Evolutionary conservation across 2,113 vertebrate genomes (phyloP).

Genomic region (Natator depressus): DNA sequence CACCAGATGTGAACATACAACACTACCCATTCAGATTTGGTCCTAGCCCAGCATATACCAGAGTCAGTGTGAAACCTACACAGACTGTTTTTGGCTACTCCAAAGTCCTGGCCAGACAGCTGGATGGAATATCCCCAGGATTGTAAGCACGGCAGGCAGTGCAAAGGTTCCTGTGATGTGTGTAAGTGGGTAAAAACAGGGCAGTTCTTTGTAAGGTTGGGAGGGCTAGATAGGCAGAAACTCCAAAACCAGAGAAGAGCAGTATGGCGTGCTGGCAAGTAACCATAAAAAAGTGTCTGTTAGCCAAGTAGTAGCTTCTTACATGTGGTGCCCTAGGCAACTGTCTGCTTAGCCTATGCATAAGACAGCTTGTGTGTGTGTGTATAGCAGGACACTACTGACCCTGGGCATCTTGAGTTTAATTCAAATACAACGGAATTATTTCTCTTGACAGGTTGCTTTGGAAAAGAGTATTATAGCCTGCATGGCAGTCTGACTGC

Average conservation of each 20-base stretch:
- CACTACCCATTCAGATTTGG: neutral
- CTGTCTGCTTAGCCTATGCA: accelerated
- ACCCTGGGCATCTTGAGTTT: neutral
- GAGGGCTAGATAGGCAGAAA: neutral
- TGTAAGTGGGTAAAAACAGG: neutral
- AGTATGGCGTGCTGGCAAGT: neutral
- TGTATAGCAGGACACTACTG: neutral
- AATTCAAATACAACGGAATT: neutral
- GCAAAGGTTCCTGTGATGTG: neutral
- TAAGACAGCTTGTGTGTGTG: neutral
- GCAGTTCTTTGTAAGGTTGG: neutral
- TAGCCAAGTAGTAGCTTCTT: neutral
- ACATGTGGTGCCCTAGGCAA: neutral
- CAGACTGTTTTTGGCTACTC: neutral
- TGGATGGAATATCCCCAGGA: neutral
- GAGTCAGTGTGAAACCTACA: accelerated
- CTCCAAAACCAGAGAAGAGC: neutral
- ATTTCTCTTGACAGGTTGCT: neutral
- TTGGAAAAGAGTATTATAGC: neutral
- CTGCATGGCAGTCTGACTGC: neutral
- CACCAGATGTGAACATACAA: neutral
- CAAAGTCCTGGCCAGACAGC: neutral
- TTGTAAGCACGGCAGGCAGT: neutral
- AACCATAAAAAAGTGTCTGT: neutral
- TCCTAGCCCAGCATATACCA: neutral